These are phyloP conservation scores for Uloborus plumipes DNA, from an alignment of 2,888 invertebrate species.

Conservation along the genomic window DNA sequence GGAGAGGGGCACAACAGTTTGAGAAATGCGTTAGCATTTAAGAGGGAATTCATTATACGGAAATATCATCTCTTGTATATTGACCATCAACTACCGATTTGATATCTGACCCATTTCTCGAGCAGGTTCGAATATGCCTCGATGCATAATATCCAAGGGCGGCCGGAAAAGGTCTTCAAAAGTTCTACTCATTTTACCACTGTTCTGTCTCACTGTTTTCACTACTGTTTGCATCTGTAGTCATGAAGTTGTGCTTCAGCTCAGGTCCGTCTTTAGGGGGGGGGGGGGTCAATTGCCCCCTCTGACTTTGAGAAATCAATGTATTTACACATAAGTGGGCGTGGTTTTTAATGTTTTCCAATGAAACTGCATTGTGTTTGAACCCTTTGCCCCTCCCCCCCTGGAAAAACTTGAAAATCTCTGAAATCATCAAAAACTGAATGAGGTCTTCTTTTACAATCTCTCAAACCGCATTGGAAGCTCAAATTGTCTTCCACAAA, in stretches of 20 bases:
- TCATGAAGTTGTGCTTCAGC: slow-evolving; percentile 72
- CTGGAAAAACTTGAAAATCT: slow-evolving; percentile 74
- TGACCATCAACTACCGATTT: slow-evolving; percentile 80
- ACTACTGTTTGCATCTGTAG: slow-evolving; percentile 60
- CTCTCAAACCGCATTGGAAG: slow-evolving; percentile 68
- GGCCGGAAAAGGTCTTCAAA: slow-evolving; percentile 80
- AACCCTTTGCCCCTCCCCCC: no score
- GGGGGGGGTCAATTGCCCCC: no score
- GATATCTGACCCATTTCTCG: slow-evolving; percentile 75
- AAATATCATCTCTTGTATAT: slow-evolving; percentile 82
- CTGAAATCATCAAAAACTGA: slow-evolving; percentile 74
- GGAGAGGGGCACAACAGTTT: no score
- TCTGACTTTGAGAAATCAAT: no score
- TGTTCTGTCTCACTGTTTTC: slow-evolving; percentile 25
- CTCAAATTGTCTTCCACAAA: slow-evolving; percentile 71
- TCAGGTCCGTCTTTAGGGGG: no score
- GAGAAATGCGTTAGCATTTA: no score
- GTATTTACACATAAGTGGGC: no score
- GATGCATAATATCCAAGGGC: slow-evolving; percentile 78
- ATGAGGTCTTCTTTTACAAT: slow-evolving; percentile 69
- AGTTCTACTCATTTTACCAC: slow-evolving; percentile 72
- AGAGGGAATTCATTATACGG: no score
- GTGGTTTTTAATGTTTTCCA: no score
- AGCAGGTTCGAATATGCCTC: slow-evolving; percentile 76
- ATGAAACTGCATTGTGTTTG: no score